A percentile compares a stretch with the other conserved stretches of the same genome.
Conservation (phyloP, 2,888 invertebrate genomes). For the Yponomeuta plumbellus region DNA sequence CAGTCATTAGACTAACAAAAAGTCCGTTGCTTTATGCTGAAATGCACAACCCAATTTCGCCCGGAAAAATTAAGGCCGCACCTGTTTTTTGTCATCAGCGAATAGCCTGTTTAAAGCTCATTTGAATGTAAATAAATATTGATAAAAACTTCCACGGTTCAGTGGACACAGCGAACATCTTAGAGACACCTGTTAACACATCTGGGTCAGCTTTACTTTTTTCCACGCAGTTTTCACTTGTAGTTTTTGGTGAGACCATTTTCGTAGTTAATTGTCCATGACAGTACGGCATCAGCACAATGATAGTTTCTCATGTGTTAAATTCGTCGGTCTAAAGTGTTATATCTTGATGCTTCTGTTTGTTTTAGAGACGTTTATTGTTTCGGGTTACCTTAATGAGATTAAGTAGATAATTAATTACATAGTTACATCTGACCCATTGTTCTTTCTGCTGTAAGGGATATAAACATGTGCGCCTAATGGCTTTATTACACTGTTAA, state of each 20-base stretch:
- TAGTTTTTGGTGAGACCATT: neutral
- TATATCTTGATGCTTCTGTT: neutral
- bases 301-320: neutral
- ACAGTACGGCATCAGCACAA: neutral
- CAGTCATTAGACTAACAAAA: too few species aligned
- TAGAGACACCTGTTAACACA: slow-evolving; percentile 46
- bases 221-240: slow-evolving; percentile 44
- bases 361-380: neutral
- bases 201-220: slow-evolving; percentile 52
- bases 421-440: neutral
- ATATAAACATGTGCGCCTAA: neutral
- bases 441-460: neutral
- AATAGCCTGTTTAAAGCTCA: slow-evolving; percentile 15
- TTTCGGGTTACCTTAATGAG: neutral
- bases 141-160: slow-evolving; percentile 46
- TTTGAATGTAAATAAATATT: slow-evolving; percentile 33
- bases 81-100: neutral
- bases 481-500: neutral
- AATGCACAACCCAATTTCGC: neutral
- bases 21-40: neutral
- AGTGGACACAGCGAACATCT: slow-evolving; percentile 29
- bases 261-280: slow-evolving; percentile 11
- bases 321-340: neutral
- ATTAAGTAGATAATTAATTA: neutral
- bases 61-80: neutral